These are phyloP conservation scores for Tadarida brasiliensis DNA, from an alignment of 2,797 vertebrate genomes.

Conservation along the genomic window DNA sequence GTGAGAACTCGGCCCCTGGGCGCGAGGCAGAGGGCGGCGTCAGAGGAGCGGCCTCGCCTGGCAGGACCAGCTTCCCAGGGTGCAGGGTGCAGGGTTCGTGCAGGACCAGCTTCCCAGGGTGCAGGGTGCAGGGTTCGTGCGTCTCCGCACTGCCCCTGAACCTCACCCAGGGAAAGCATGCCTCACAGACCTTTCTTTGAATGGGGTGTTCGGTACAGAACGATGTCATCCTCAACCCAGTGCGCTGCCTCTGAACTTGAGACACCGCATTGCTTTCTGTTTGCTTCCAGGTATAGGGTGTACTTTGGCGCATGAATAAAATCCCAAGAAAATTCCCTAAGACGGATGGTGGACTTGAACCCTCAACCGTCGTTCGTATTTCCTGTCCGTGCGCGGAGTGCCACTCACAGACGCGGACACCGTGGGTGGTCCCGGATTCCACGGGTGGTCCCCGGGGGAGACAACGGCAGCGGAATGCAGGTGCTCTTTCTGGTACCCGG, in stretches of 20 bases:
- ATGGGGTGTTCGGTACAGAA: too few relatives aligned
- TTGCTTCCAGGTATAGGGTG: neutral
- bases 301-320: neutral
- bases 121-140: too few relatives aligned
- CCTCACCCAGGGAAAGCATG: too few relatives aligned
- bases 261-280: neutral
- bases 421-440: neutral
- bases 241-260: too few relatives aligned
- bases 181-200: too few relatives aligned
- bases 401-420: neutral
- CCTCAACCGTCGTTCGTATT: neutral
- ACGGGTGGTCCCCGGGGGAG: constrained; percentile 67
- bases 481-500: constrained; percentile 79
- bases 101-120: too few relatives aligned
- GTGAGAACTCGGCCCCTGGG: neutral
- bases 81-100: too few relatives aligned
- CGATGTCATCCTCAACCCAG: too few relatives aligned
- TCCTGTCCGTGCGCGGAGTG: neutral
- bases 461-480: constrained; percentile 80
- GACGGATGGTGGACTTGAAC: neutral
- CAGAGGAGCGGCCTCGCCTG: too few relatives aligned
- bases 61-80: too few relatives aligned
- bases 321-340: neutral
- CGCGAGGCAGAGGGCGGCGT: fast-evolving
- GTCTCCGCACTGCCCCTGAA: too few relatives aligned